A percentile compares a stretch with the other conserved stretches of the same genome.
phyloP scores from a whole-genome alignment of 2,113 vertebrate species.

The Helogale parvula region DNA sequence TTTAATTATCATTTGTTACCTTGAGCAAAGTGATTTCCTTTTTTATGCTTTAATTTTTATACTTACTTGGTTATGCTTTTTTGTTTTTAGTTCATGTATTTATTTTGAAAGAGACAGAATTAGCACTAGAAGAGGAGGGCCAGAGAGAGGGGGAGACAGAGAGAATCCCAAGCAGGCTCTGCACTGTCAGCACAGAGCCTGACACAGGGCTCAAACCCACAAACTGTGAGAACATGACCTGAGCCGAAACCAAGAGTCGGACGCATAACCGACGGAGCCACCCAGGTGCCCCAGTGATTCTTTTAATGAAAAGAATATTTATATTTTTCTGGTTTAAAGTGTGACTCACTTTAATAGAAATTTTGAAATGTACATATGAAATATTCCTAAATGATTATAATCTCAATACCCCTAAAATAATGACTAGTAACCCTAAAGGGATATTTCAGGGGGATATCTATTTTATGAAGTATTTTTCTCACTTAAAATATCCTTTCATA shows the following conservation, averaged over 20 bases:
- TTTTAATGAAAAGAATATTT: slow-evolving; percentile 10
- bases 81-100: too few relatives aligned
- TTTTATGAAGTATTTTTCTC: background rate
- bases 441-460: background rate
- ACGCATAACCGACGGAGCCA: too few relatives aligned
- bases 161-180: too few relatives aligned
- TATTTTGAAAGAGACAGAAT: too few relatives aligned
- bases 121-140: too few relatives aligned
- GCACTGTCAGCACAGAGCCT: too few relatives aligned
- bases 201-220: too few relatives aligned
- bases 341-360: background rate
- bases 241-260: too few relatives aligned
- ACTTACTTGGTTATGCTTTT: background rate
- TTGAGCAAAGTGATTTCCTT: background rate
- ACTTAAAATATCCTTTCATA: background rate
- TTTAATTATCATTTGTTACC: slow-evolving; percentile 39
- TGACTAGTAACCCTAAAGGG: background rate
- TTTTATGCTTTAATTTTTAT: background rate
- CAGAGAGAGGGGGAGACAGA: too few relatives aligned
- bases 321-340: slow-evolving; percentile 20
- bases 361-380: background rate
- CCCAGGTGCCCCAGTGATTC: background rate
- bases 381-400: background rate
- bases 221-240: too few relatives aligned
- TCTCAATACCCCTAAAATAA: slow-evolving; percentile 13